Conservation (phyloP, 2,888 invertebrate genomes). For the Alentia gelatinosa region DNA sequence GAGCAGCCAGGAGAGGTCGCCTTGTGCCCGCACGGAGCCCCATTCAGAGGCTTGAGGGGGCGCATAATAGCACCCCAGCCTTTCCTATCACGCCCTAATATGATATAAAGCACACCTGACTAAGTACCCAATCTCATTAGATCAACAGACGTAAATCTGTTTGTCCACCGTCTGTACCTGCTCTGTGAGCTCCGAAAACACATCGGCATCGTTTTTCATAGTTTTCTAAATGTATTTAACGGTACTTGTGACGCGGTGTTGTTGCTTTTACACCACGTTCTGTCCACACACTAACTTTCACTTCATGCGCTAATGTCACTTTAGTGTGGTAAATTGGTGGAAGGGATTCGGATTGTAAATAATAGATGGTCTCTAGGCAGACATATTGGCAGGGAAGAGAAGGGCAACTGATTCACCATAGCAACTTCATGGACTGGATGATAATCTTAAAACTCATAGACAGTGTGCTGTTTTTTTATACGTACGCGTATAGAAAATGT, state of each 20-base stretch:
- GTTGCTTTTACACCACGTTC: not conserved
- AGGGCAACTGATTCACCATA: too few relatives aligned
- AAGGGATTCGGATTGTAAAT: not conserved
- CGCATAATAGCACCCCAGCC: not conserved
- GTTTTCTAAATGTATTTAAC: not conserved
- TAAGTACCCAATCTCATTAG: slow-evolving; percentile 38
- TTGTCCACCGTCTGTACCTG: not conserved
- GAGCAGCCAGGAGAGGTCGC: not conserved
- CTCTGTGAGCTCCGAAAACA: not conserved
- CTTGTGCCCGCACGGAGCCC: not conserved
- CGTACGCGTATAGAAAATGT: too few relatives aligned
- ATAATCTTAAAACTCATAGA: too few relatives aligned
- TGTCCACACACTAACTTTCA: not conserved
- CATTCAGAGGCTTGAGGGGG: not conserved
- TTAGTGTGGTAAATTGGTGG: not conserved
- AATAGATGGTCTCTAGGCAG: not conserved
- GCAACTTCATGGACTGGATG: too few relatives aligned
- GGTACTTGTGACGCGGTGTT: not conserved
- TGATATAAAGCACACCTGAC: slow-evolving; percentile 18
- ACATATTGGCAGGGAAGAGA: too few relatives aligned
- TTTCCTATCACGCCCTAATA: not conserved
- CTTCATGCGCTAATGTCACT: not conserved
- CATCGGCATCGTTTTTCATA: not conserved
- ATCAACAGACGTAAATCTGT: not conserved
- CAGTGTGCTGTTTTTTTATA: too few relatives aligned